Base-by-base conservation (phyloP, 2,888 invertebrate species). In the Catocala sponsa region DNA sequence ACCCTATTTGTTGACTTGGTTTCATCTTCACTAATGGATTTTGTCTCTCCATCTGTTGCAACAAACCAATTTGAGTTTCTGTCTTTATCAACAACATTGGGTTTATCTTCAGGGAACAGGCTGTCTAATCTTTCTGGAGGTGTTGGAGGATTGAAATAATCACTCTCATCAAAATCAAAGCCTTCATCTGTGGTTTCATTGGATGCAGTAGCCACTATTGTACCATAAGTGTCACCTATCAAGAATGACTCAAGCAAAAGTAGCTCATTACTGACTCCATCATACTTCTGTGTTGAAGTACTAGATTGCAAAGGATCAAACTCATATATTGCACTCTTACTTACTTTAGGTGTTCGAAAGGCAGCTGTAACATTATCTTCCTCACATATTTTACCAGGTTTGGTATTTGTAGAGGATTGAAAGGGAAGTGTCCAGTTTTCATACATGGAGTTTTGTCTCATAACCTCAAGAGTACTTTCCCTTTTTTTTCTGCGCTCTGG, bases 201-300 rank as follows among this genome's bases (percentile, higher is more conserved):
- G 12, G 90, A 90, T 10, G 94, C 94, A 11, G 90, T 90, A 15
- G 91, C 91, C 10, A 94, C 94, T 52, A 96, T 94, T 49, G 95
- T 95, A 6, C 96, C 96, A 76, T 97, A 96, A 15, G 97, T 95
- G 66, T 97, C 97, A 44, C 96, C 96, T 65, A 96, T 96, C 9
- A 97, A 87, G 55, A 97, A 94, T 54, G 96, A 95, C 82, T 97
- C 96, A 32, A 97, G 82, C 25, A 97, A 82, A 72, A 96, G 86
- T 47, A 96, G 80, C 80, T 96, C 96, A 84, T 96, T 96, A 66
- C 95, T 96, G 66, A 96, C 72, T 25, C 93, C 94, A 7, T 89
- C 88, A 81, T 87, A 92, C 58, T 81, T 89, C 43, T 81, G 70
- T 13, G 83, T 59, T 7, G 81, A 68, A 32, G 68, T 74, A 54